Evolutionary conservation across 2,888 invertebrate genomes (phyloP).

Genomic region (Lobophora halterata): DNA sequence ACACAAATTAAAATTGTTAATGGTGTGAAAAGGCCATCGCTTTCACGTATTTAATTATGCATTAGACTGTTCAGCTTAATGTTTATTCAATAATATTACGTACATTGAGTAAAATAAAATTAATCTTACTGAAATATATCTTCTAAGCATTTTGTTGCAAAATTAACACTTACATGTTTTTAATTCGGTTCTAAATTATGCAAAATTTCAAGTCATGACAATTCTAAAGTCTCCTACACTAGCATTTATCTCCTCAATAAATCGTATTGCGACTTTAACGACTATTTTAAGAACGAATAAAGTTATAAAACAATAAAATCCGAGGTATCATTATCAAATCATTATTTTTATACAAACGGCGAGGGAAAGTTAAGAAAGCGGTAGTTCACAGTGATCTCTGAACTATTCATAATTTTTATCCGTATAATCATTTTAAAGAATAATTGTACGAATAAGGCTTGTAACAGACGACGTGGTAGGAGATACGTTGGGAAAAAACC

Average conservation of each 20-base stretch:
- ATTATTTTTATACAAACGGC: conserved; percentile 22
- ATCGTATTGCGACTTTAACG: conserved; percentile 10
- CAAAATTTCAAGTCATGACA: too few relatives aligned
- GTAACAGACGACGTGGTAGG: conserved; percentile 22
- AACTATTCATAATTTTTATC: conserved; percentile 24
- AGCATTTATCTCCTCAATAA: conserved; percentile 21
- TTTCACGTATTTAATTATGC: too few relatives aligned
- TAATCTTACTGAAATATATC: too few relatives aligned
- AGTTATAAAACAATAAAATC: conserved; percentile 25
- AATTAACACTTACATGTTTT: too few relatives aligned
- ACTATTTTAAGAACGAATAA: conserved; percentile 4
- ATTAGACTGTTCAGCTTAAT: too few relatives aligned
- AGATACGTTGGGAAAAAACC: background rate
- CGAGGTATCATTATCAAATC: conserved; percentile 27
- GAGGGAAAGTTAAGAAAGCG: conserved; percentile 32
- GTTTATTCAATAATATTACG: too few relatives aligned
- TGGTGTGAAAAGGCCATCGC: too few relatives aligned
- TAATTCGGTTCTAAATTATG: too few relatives aligned
- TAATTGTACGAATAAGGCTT: conserved; percentile 27
- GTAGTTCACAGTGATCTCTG: conserved; percentile 30
- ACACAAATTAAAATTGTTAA: too few relatives aligned
- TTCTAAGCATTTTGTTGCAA: too few relatives aligned
- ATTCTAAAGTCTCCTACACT: too few relatives aligned
- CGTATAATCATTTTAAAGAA: conserved; percentile 16
- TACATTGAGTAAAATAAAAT: too few relatives aligned